Base-by-base conservation (phyloP, 2,113 vertebrate genomes). In the Lophochroa leadbeateri region DNA sequence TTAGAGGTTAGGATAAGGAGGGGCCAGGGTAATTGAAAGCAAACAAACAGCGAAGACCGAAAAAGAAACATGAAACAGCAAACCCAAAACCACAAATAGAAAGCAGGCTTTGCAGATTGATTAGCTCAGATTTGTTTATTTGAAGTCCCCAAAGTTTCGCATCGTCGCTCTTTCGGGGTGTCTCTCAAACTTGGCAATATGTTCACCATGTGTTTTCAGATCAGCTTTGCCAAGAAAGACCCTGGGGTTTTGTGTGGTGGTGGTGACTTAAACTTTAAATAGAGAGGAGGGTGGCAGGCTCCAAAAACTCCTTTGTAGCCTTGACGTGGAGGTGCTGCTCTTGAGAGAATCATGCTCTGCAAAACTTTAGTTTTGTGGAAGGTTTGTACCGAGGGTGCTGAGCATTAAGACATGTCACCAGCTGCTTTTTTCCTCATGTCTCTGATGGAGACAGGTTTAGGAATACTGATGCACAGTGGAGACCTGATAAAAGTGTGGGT, bases 61-160 rank as follows among this genome's bases (percentile, higher is more conserved):
- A 83, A 96, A 87, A 95, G 90, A 80, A 96, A 94, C 95, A 88
- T 95, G 65, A 97, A 97, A 57, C 94, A 92, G 86, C 86, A 68
- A 96, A 52, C 49, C 44, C 80, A 53, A 96, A 97, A 86, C 95
- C 95, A 43, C 96, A 96, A 96, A 96, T 79, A 91, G 70, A 82
- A 93, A 94, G 85, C 96, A 97, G 94, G 70, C 91, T 84, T 76
- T 85, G 57, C 92, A 87, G 77, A 91, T 70, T 93, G 90, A 96
- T 96, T 87, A 65, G 92, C 74, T 96, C 31, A 61, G 57, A 89
- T 92, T 92, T 94, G 88, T 93, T 96, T 96, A 93, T 95, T 97
- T 96, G 91, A 94, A 95, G 92, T 95, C 78, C 79, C 77, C 17
- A 88, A 93, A 96, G 88, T 88, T 93, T 93, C 8, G 3, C 25